Base-by-base conservation (phyloP, 2,888 invertebrate species). In the Periphyllus acericola region DNA sequence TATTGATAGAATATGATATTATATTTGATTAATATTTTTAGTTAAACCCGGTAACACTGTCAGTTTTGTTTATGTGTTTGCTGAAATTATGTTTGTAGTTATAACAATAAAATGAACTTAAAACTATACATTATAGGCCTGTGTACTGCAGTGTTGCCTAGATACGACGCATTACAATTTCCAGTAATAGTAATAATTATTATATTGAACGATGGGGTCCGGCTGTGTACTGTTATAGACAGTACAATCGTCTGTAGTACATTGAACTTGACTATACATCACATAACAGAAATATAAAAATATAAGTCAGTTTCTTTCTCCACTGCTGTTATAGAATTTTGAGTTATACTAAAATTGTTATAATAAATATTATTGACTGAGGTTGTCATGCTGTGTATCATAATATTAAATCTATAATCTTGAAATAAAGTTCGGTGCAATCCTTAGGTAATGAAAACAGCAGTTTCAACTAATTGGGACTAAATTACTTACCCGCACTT, bases 261-360 rank as follows among this genome's bases (percentile, higher is more conserved):
- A 74, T 81, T 87, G 81, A 87, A 87, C 87, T 87, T 81, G 66
- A 17, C 21, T 80, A 66, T 85, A 85, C 46, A 25, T 34, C 76
- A 34, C 52, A 76, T 40, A 17, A 25, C 19, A 9, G 32, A 84
- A 78, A 9, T 34, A 78, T 74, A 46, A 84, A 78, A 85, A 83
- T 75, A 75, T 40, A 32, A 80, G 40, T 80, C 29, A 19, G 29
- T 36, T 34, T 40, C n/a, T 40, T 46, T 46, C n/a, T n/a, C n/a
- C 1, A 66, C 19, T 17, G 0, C 14, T 79, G 25, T 46, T 46
- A 6, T 14, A 29, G 68, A 29, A 9, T 11, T 68, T 29, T 21
- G n/a, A 29, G 29, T 68, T 46, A 14, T 14, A 68, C 9, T 29
- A 82, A 46, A 68, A 29, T 81, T 19, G 21, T 11, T 46, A 2